phyloP scores from a whole-genome alignment of 2,797 vertebrate genomes.

The Pangasius larnaudii region DNA sequence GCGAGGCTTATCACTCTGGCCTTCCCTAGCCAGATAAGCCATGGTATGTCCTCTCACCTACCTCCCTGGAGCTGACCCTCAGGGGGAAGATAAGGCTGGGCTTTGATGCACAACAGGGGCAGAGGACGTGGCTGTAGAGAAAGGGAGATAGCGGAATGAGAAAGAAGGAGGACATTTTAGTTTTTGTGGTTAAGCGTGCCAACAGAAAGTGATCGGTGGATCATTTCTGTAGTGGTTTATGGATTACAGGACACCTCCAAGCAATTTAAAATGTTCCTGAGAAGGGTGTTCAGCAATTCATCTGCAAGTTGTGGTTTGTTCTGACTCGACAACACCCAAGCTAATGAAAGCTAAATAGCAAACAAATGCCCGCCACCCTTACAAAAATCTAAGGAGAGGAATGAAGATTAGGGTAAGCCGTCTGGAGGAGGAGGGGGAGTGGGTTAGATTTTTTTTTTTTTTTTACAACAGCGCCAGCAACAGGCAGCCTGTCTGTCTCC shows the following conservation, averaged over 20 bases:
- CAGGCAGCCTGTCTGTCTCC: slow-evolving; percentile 68
- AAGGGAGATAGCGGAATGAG: slow-evolving; percentile 46
- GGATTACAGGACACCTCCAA: neutral
- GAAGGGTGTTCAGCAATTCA: neutral
- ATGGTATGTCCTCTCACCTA: slow-evolving; percentile 57
- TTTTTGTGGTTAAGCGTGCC: slow-evolving; percentile 29
- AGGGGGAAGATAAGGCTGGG: slow-evolving; percentile 57
- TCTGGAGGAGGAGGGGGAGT: slow-evolving; percentile 27
- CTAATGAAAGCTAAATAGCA: slow-evolving; percentile 34
- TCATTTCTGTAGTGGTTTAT: neutral
- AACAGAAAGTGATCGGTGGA: slow-evolving; percentile 21
- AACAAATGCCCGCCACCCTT: slow-evolving; percentile 27
- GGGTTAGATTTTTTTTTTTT: slow-evolving; percentile 12
- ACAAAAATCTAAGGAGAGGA: slow-evolving; percentile 32
- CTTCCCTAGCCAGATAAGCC: slow-evolving; percentile 55
- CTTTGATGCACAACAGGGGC: slow-evolving; percentile 59
- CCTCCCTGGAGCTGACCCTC: slow-evolving; percentile 52
- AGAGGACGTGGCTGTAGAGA: slow-evolving; percentile 28
- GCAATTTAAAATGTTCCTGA: neutral
- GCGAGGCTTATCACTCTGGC: slow-evolving; percentile 46
- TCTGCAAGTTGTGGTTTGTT: neutral
- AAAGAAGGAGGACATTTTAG: slow-evolving; percentile 57
- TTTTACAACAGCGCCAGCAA: slow-evolving; percentile 59
- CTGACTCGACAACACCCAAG: slow-evolving; percentile 10
- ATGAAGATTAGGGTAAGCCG: slow-evolving; percentile 42